Evolutionary conservation across 2,113 vertebrate genomes (phyloP), one percentile per base, ranked within the genome.

Genomic region (Donacobius atricapilla): DNA sequence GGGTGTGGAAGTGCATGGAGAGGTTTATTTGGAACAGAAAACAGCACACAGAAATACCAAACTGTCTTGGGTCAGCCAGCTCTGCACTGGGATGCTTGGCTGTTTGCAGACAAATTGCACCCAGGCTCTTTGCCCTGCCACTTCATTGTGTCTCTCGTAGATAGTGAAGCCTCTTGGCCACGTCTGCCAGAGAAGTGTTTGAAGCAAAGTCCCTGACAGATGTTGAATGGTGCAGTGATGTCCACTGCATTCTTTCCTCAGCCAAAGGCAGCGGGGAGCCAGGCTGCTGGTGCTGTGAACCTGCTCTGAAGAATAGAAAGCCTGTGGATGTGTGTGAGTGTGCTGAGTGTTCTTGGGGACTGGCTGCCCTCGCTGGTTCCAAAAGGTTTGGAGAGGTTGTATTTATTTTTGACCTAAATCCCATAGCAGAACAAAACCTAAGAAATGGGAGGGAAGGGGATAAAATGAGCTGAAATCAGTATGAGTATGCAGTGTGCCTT

Each of bases 341-440:
- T 44, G 33, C 35, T 6, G 1, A 17, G 17, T 12, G 12, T 31
- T 54, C 0, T 0, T 20, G 53, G 37, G 42, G 12, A 33, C 68
- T 47, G 42, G 11, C 42, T 75, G 82, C 42, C 35, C 40, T 56
- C 0, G 0, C 30, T 45, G 8, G 13, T 80, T 45, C 54, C 37
- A 45, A 13, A 53, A 45, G 39, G 9, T 30, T 19, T 35, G 15
- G 44, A 25, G 51, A 33, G 13, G 21, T 9, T 65, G 35, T 18
- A 16, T 21, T 51, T 33, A 4, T 31, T 72, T 87, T 85, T 75
- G 3, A 15, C 9, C 57, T 58, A 58, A 82, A 63, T 40, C 15
- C 25, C 10, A 51, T 44, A 84, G 50, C 42, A 69, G n/a, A 84
- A 17, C 17, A 53, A 84, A 93, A 25, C 27, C 14, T 44, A 27